Base-by-base conservation (phyloP, 1,140 invertebrate species). In the Brachionus calyciflorus region DNA sequence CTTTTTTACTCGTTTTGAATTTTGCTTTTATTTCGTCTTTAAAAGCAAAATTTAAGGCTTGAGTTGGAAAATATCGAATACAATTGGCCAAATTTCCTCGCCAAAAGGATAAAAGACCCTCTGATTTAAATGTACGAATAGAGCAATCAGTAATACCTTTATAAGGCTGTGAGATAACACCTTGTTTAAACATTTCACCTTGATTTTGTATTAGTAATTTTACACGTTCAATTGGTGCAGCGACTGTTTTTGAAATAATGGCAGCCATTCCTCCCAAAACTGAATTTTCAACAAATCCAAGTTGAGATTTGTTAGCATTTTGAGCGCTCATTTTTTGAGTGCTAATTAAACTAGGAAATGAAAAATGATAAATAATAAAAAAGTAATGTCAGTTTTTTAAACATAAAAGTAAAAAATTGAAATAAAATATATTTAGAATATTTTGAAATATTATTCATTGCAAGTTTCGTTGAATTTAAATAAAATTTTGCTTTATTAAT, bases 31-130 rank as follows among this genome's bases (percentile, higher is more conserved):
- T 92, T 73, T 86, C 81, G 85, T 94, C 92, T 87, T 96, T 95
- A 87, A 95, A 95, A 79, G 93, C 92, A 86, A 96, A 96, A 88
- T 96, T 96, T 78, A 96, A 88, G 79, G 93, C 93, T 86, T 96
- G 93, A 55, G 93, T 94, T 77, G 93, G 93, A 88, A 96, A 96
- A 86, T 95, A 95, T 85, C 87, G 79, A 70, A 88, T 82, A 77
- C 87, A 86, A 86, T 96, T 96, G 82, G 92, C 92, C 81, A 94
- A 84, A 87, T 97, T 97, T 84, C 94, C 94, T 87, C 94, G 89
- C 93, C 94, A 97, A 87, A 91, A 94, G 80, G 92, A 91, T 14
- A 90, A 76, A 77, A 91, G 84, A 79, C 85, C 85, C 79, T 85
- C 84, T 49, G 80, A 81, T 76, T 70, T 80, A 78, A 83, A 84